Conservation (phyloP, 1,140 invertebrate genomes). For the Ceratina australensis region DNA sequence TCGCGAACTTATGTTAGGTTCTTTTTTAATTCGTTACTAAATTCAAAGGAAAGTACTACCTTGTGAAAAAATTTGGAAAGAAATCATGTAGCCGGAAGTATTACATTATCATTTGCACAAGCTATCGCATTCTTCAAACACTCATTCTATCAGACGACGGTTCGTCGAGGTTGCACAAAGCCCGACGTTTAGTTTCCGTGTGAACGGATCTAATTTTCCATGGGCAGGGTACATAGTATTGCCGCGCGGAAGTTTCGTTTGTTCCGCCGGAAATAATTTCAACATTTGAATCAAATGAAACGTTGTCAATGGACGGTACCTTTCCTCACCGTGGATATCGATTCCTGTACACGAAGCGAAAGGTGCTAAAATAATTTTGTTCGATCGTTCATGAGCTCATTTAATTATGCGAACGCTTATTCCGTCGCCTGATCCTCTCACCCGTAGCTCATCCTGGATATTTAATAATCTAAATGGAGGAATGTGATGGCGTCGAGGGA, state of each 20-base stretch:
- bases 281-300: neutral
- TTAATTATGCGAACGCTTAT: conserved; percentile 24
- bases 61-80: too few relatives aligned
- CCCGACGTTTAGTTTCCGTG: conserved; percentile 26
- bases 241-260: neutral
- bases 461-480: conserved; percentile 51
- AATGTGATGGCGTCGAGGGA: conserved; percentile 23
- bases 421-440: conserved; percentile 17
- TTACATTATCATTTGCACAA: neutral
- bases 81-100: too few relatives aligned
- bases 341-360: neutral
- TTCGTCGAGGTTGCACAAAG: neutral
- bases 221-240: neutral
- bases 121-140: neutral
- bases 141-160: neutral
- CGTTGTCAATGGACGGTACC: neutral
- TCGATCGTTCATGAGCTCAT: conserved; percentile 3
- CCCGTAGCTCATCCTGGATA: neutral
- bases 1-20: too few relatives aligned
- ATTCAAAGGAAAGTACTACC: too few relatives aligned
- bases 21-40: too few relatives aligned
- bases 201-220: conserved; percentile 11
- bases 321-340: neutral
- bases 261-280: conserved; percentile 16
- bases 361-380: conserved; percentile 20